These are phyloP conservation scores for Sebastes wilsoni DNA, from an alignment of 2,797 vertebrate genomes.

Conservation along the genomic window DNA sequence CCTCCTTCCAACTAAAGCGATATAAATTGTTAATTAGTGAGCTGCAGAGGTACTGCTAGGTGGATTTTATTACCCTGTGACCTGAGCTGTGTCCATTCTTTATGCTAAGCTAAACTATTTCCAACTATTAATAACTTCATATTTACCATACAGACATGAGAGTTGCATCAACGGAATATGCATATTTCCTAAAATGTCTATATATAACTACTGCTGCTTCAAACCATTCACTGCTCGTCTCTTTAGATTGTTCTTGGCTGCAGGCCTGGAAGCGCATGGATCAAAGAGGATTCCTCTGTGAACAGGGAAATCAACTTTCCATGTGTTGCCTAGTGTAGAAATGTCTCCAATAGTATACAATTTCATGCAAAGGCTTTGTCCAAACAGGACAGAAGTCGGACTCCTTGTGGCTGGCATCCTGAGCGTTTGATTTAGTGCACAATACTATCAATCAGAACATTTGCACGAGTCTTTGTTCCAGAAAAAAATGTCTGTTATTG, in stretches of 20 bases:
- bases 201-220: too few species aligned
- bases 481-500: conserved; percentile 81
- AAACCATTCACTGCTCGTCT: not conserved
- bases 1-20: not conserved
- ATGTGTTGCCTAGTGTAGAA: not conserved
- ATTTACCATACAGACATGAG: not conserved
- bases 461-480: conserved; percentile 70
- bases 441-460: conserved; percentile 68
- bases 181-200: not conserved
- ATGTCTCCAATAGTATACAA: not conserved
- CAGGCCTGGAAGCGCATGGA: not conserved
- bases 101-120: not conserved
- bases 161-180: not conserved
- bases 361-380: conserved; percentile 1
- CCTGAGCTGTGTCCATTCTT: not conserved
- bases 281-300: conserved; percentile 13
- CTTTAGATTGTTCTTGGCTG: not conserved
- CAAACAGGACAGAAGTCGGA: conserved; percentile 47
- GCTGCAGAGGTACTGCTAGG: not conserved
- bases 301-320: not conserved
- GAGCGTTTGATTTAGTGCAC: conserved; percentile 71
- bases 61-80: not conserved
- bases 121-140: not conserved
- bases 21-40: not conserved
- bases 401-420: conserved; percentile 62